Percentiles rank a stretch among this genome's conserved stretches.
These are phyloP conservation scores for Carapus acus DNA, from an alignment of 2,797 vertebrate genomes.

Conservation along the genomic window DNA sequence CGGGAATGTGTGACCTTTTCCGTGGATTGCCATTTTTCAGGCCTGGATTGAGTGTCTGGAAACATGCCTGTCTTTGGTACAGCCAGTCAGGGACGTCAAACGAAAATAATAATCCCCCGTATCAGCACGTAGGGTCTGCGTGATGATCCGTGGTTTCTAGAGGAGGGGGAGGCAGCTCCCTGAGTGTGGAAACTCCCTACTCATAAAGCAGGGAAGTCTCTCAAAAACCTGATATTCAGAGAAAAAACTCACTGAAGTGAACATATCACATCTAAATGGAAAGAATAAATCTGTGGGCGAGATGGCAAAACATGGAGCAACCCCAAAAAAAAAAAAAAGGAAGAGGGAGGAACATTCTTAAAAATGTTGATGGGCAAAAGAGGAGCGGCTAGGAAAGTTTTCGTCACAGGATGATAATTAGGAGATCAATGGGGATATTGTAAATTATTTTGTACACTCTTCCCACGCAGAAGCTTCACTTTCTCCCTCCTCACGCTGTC, in stretches of 20 bases:
- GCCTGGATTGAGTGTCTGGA: slow-evolving; percentile 43
- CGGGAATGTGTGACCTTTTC: slow-evolving; percentile 62
- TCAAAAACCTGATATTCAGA: slow-evolving; percentile 48
- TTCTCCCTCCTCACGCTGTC: slow-evolving; percentile 17
- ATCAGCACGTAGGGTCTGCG: slow-evolving; percentile 30
- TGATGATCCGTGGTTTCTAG: slow-evolving; percentile 47
- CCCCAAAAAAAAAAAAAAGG: too few species aligned
- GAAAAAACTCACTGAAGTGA: slow-evolving; percentile 46
- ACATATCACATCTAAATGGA: not conserved
- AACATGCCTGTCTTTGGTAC: slow-evolving; percentile 37
- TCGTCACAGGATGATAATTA: slow-evolving; percentile 29
- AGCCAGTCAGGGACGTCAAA: slow-evolving; percentile 33
- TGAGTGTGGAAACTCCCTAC: slow-evolving; percentile 56
- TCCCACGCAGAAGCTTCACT: slow-evolving; percentile 13
- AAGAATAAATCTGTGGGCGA: slow-evolving; percentile 45
- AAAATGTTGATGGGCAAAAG: not conserved
- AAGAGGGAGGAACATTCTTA: slow-evolving; percentile 26
- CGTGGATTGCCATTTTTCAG: slow-evolving; percentile 39
- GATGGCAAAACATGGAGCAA: slow-evolving; percentile 38
- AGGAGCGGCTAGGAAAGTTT: slow-evolving; percentile 41
- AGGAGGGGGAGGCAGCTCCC: slow-evolving; percentile 36
- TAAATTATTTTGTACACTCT: slow-evolving; percentile 22
- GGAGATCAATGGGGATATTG: slow-evolving; percentile 30
- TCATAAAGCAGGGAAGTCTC: slow-evolving; percentile 47
- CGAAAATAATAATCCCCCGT: slow-evolving; percentile 42